Percentiles rank a stretch among this genome's conserved stretches.
Evolutionary conservation across 1,140 invertebrate species (phyloP).

Genomic region (Pseudoatta argentina): DNA sequence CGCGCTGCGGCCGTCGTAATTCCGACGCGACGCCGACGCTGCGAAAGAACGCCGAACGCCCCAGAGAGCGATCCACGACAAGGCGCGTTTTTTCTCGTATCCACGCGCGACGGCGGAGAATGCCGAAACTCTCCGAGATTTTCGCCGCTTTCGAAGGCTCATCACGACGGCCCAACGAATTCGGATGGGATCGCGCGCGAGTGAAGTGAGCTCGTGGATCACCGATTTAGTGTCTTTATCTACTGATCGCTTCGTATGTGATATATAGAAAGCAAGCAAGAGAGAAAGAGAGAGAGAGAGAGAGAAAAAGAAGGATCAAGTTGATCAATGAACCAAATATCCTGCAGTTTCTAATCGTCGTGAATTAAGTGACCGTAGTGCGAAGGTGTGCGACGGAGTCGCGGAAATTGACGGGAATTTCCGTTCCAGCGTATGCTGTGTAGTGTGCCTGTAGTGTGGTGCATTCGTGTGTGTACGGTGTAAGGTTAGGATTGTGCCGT

Average conservation of each 20-base stretch:
- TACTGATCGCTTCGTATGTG: background rate
- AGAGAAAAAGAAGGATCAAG: background rate
- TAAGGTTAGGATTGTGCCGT: slow-evolving; percentile 62
- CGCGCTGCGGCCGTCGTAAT: no score
- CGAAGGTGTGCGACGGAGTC: background rate
- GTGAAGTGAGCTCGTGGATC: background rate
- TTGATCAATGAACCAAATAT: slow-evolving; percentile 14
- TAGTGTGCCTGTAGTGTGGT: slow-evolving; percentile 28
- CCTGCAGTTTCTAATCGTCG: background rate
- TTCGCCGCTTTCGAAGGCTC: slow-evolving; percentile 27
- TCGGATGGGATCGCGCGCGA: slow-evolving; percentile 6
- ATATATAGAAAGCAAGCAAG: no score
- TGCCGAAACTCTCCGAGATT: slow-evolving; percentile 2
- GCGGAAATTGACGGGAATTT: slow-evolving; percentile 11
- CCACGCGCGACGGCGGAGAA: background rate
- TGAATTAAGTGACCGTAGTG: background rate
- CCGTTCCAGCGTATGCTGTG: slow-evolving; percentile 25
- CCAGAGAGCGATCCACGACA: background rate
- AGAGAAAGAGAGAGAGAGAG: background rate
- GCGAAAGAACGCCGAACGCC: background rate
- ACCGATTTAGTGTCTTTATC: slow-evolving; percentile 5
- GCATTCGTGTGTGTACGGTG: slow-evolving; percentile 54
- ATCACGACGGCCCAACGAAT: background rate
- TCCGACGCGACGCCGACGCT: no score
- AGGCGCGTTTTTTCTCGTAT: background rate